Conservation (phyloP, 2,888 invertebrate genomes). For the Branchipolynoe longqiensis region DNA sequence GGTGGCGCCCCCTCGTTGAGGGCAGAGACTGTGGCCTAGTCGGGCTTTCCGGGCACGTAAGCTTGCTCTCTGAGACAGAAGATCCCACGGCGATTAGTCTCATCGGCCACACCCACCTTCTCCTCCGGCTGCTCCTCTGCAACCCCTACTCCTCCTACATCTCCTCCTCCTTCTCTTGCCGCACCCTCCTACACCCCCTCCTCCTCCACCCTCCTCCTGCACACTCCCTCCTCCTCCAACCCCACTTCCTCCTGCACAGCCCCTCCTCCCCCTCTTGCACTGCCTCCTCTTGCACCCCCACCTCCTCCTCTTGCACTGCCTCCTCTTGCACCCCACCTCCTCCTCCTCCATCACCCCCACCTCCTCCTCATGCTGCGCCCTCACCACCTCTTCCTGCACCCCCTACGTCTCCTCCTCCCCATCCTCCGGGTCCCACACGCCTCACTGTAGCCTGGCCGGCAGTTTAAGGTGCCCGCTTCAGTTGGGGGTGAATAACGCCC, state of each 20-base stretch:
- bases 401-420: not conserved
- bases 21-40: not conserved
- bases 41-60: conserved; percentile 34
- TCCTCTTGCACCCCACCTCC: too few relatives aligned
- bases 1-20: not conserved
- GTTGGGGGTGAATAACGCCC: not conserved
- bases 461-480: not conserved
- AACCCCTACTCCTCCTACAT: too few relatives aligned
- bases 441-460: not conserved
- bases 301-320: conserved; percentile 1
- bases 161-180: not conserved
- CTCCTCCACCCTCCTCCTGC: conserved; percentile 13
- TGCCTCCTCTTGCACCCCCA: conserved; percentile 12
- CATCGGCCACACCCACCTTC: conserved; percentile 25
- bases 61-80: conserved; percentile 22
- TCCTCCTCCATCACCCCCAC: conserved; percentile 7
- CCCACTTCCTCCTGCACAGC: too few relatives aligned
- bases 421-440: too few relatives aligned
- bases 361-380: too few relatives aligned
- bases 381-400: conserved; percentile 6
- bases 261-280: too few relatives aligned
- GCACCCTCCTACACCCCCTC: conserved; percentile 9
- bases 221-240: conserved; percentile 4
- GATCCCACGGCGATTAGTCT: conserved; percentile 50
- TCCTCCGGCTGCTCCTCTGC: not conserved